Evolutionary conservation across 2,113 vertebrate genomes (phyloP), one percentile per base, ranked within the genome.

Genomic region (Bettongia penicillata): DNA sequence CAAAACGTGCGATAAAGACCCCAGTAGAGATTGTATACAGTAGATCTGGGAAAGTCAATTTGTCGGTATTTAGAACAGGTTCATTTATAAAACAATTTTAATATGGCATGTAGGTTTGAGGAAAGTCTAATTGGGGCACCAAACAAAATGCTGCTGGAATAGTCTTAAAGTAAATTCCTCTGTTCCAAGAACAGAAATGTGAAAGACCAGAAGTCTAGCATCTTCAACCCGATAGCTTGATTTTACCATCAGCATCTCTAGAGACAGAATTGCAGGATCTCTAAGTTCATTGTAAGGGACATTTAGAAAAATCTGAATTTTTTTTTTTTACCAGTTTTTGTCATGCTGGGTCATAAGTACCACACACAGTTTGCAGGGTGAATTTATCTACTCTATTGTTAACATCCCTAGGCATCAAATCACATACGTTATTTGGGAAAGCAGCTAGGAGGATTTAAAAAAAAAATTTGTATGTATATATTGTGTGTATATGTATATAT

Each of bases 251-350:
- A 91, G 84, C 53, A 93, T 96, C 90, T 96, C 49, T n/a, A 37
- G 50, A 53, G 68, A 90, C 23, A 97, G 61, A 91, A 19, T 55
- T 95, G 92, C 51, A 31, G 23, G 93, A 94, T 93, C 50, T 51
- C 95, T 91, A 89, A 92, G 52, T 90, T 92, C 37, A 91, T 48
- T 68, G 37, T 51, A 61, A 93, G 11, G 3, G 28, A 23, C 26
- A 24, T 9, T 57, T 53, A 57, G n/a, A 91, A 92, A 93, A 92
- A 77, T 52, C 49, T 52, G 93, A 50, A 49, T 84, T 0, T 57
- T 91, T 93, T 91, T 91, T 57, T 94, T 48, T 48, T 48, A 10
- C 37, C 37, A 77, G 31, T n/a, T 77, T 31, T 77, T 16, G 31
- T 77, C 37, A 77, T 77, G n/a, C 3, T n/a, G 37, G 14, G 19